phyloP scores from a whole-genome alignment of 1,140 invertebrate species.

The Drosophila melanica region DNA sequence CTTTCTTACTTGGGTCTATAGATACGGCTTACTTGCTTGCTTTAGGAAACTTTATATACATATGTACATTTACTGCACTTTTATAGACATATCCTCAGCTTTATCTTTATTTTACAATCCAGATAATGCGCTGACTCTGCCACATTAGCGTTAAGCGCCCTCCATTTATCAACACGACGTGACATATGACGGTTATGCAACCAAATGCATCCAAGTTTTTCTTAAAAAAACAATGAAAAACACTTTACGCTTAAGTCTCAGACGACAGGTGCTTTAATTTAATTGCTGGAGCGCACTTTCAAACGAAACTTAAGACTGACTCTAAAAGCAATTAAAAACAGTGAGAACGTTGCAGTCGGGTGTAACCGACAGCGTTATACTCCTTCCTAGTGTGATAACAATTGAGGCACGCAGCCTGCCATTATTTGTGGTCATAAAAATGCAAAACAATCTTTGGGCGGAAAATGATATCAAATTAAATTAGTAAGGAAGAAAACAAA shows the following conservation, averaged over 20 bases:
- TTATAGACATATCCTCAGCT: background rate
- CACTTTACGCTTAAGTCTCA: conserved; percentile 17
- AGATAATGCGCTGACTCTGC: background rate
- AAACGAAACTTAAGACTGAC: conserved; percentile 1
- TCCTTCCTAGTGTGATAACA: no score
- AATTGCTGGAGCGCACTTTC: conserved; percentile 19
- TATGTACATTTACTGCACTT: background rate
- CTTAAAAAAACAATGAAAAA: conserved; percentile 24
- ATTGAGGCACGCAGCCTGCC: no score
- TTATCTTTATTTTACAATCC: background rate
- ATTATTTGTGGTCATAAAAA: no score
- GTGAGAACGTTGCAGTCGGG: background rate
- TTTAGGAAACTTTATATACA: no score
- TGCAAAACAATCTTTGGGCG: no score
- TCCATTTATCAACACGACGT: conserved; percentile 20
- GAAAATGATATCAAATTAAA: no score
- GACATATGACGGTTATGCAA: conserved; percentile 29
- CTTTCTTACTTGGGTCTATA: background rate
- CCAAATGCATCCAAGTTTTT: conserved; percentile 37
- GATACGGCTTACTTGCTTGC: background rate
- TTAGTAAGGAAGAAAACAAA: no score
- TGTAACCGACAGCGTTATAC: no score
- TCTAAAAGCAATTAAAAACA: background rate
- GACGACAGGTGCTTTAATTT: conserved; percentile 13
- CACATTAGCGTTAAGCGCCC: conserved; percentile 4